These are phyloP conservation scores for Allygus modestus DNA, from an alignment of 2,888 invertebrate species.

Conservation along the genomic window DNA sequence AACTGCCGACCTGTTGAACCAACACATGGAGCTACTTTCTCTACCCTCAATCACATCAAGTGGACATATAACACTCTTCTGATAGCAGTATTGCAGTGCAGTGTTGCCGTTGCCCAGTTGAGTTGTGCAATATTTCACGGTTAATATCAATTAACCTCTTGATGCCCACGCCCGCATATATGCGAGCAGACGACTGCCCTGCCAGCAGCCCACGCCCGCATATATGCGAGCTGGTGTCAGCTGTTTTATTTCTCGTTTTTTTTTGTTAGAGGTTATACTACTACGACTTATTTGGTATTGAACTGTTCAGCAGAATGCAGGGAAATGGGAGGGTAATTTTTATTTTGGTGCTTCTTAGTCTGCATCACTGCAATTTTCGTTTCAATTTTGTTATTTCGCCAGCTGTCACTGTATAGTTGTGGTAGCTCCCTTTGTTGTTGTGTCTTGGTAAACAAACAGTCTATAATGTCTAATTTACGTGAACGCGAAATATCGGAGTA, in stretches of 20 bases:
- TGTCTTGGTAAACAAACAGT: background rate
- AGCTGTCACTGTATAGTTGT: background rate
- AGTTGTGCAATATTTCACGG: too few relatives aligned
- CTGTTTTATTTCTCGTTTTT: background rate
- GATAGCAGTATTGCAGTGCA: too few relatives aligned
- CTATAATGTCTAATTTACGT: background rate
- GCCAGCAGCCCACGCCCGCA: too few relatives aligned
- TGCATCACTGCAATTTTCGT: background rate
- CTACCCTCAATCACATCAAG: too few relatives aligned
- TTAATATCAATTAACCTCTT: too few relatives aligned
- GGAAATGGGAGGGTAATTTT: background rate
- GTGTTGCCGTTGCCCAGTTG: too few relatives aligned
- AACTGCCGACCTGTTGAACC: too few relatives aligned
- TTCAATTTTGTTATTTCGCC: background rate
- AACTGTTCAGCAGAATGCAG: background rate
- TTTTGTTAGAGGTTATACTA: background rate
- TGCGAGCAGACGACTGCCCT: too few relatives aligned
- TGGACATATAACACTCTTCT: too few relatives aligned
- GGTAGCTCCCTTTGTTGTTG: background rate
- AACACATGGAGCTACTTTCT: too few relatives aligned
- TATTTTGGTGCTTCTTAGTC: background rate
- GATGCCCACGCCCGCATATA: too few relatives aligned
- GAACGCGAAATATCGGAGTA: background rate
- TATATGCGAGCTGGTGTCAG: background rate
- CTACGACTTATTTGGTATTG: background rate